Evolutionary conservation across 2,113 vertebrate species (phyloP).

Genomic region (Rhinolophus sinicus): DNA sequence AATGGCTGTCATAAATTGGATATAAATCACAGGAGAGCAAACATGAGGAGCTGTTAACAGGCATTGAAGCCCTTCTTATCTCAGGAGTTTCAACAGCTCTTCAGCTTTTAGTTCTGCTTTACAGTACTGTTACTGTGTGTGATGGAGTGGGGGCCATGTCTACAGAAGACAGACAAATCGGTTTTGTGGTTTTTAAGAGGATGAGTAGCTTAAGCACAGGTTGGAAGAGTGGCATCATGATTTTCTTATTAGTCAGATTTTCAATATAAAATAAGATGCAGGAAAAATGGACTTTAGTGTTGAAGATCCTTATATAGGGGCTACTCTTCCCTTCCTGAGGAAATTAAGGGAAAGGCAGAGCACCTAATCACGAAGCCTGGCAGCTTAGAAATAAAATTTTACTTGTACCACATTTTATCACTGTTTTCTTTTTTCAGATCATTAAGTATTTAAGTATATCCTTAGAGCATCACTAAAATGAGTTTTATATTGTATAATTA

Average conservation of each 20-base stretch:
- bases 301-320: not conserved
- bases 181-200: slow-evolving; percentile 9
- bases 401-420: not conserved
- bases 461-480: not conserved
- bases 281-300: not conserved
- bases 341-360: not conserved
- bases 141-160: not conserved
- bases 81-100: slow-evolving; percentile 42
- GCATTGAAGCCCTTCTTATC: slow-evolving; percentile 46
- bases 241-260: slow-evolving; percentile 51
- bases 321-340: not conserved
- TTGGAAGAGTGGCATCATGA: slow-evolving; percentile 56
- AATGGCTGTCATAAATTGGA: slow-evolving; percentile 22
- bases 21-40: slow-evolving; percentile 49
- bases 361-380: not conserved
- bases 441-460: not conserved
- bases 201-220: not conserved
- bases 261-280: not conserved
- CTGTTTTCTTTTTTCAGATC: not conserved
- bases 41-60: not conserved
- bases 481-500: not conserved
- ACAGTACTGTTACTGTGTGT: not conserved
- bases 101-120: not conserved
- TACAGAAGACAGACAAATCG: slow-evolving; percentile 8
- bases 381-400: not conserved